Percentiles rank a stretch among this genome's conserved stretches.
phyloP scores from a whole-genome alignment of 2,888 invertebrate species.

The Drosophila mulleri region DNA sequence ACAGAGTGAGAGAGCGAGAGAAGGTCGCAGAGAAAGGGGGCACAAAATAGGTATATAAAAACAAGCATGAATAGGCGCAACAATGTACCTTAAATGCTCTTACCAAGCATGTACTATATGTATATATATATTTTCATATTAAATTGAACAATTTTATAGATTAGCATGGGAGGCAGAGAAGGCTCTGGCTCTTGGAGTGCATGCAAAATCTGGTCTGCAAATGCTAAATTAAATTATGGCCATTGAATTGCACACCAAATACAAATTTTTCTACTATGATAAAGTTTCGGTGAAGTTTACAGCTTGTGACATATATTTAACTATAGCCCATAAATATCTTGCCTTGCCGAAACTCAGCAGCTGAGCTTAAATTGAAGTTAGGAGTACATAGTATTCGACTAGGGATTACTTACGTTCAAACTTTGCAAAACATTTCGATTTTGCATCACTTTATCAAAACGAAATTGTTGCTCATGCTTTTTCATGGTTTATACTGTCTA shows the following conservation, averaged over 20 bases:
- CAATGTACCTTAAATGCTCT: constrained; percentile 3
- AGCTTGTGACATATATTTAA: neutral
- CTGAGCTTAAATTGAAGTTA: too few species aligned
- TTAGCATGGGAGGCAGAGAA: neutral
- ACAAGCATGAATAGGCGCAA: neutral
- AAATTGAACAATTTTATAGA: neutral
- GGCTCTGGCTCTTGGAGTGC: neutral
- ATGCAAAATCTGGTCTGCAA: neutral
- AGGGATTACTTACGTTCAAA: too few species aligned
- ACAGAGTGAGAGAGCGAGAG: too few species aligned
- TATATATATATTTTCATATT: neutral
- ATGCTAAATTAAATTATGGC: neutral
- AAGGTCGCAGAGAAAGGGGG: neutral
- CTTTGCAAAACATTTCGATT: too few species aligned
- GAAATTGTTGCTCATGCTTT: too few species aligned
- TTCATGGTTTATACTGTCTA: too few species aligned
- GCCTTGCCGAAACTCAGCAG: too few species aligned
- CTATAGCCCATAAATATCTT: too few species aligned
- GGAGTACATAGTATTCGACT: too few species aligned
- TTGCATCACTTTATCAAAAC: too few species aligned
- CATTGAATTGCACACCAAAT: neutral
- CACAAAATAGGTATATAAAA: neutral
- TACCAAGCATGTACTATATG: neutral
- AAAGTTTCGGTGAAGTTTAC: neutral
- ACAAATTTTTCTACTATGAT: neutral